phyloP scores from a whole-genome alignment of 1,140 invertebrate species.

The Bombus affinis region DNA sequence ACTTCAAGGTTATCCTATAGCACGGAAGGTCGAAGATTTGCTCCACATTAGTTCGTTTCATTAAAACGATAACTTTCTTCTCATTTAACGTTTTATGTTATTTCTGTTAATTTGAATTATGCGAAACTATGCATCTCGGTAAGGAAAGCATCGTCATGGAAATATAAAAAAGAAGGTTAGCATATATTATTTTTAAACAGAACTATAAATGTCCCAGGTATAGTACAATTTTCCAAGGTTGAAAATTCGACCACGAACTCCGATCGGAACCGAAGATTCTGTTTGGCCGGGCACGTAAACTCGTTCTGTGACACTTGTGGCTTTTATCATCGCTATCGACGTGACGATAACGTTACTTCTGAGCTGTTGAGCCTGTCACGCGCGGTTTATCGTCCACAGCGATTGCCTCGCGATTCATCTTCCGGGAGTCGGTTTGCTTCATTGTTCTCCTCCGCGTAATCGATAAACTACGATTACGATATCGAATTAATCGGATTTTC shows the following conservation, averaged over 20 bases:
- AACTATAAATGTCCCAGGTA: too few species aligned
- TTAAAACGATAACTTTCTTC: too few species aligned
- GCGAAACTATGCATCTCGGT: too few species aligned
- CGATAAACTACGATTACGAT: background rate
- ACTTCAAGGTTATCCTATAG: too few species aligned
- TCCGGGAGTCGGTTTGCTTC: background rate
- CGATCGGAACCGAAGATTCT: constrained; percentile 8
- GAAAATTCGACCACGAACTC: background rate
- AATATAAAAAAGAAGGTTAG: too few species aligned
- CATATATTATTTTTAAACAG: too few species aligned
- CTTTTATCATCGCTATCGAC: constrained; percentile 45
- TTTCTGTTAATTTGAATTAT: too few species aligned
- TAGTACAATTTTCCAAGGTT: background rate
- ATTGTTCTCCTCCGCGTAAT: background rate
- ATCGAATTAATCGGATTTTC: background rate
- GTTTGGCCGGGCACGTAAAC: constrained; percentile 13
- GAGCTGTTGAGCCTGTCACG: constrained; percentile 9
- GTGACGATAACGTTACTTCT: constrained; percentile 34
- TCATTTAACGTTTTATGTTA: too few species aligned
- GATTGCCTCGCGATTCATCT: background rate
- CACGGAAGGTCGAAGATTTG: too few species aligned
- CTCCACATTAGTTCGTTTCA: too few species aligned
- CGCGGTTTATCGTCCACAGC: background rate
- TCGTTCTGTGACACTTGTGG: background rate
- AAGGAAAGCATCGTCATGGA: too few species aligned